Evolutionary conservation across 2,113 vertebrate species (phyloP).

Genomic region (Manacus vitellinus): DNA sequence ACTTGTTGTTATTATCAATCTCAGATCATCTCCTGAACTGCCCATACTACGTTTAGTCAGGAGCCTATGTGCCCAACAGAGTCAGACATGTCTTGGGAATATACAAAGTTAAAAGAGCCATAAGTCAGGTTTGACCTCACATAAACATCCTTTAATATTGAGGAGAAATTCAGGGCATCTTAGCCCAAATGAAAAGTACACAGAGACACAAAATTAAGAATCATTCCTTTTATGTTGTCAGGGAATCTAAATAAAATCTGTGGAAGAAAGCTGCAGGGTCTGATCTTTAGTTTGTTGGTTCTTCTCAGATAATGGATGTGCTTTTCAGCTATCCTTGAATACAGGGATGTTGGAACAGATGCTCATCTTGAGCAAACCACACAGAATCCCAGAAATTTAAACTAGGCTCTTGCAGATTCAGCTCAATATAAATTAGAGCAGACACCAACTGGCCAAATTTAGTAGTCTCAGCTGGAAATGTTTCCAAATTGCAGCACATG

Average conservation of each 20-base stretch:
- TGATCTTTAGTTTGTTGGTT: background rate
- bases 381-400: background rate
- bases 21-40: background rate
- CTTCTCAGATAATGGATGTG: background rate
- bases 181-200: background rate
- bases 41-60: background rate
- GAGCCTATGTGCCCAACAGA: background rate
- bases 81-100: background rate
- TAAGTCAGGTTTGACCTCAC: background rate
- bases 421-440: background rate
- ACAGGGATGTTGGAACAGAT: background rate
- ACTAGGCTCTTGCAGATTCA: background rate
- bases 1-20: background rate
- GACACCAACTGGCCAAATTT: background rate
- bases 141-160: background rate
- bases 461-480: background rate
- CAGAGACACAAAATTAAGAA: background rate
- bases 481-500: rapidly evolving
- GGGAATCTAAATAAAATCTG: background rate
- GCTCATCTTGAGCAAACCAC: background rate
- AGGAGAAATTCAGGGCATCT: background rate
- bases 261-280: background rate
- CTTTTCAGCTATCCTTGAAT: background rate
- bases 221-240: background rate
- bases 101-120: background rate